phyloP scores from a whole-genome alignment of 2,888 invertebrate genomes.

The Bugula neritina region DNA sequence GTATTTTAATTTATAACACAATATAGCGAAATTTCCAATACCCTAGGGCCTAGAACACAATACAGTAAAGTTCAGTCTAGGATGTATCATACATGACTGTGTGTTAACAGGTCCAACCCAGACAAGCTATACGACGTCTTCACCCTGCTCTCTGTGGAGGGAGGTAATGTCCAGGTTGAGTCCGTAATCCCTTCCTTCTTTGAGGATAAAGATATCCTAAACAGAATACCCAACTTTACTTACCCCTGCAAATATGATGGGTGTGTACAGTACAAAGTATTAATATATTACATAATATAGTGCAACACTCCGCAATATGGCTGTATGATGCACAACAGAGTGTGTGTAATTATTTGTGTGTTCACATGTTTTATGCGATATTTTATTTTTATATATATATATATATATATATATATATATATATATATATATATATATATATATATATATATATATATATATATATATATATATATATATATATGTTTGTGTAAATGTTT shows the following conservation, averaged over 20 bases:
- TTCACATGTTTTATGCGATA: too few relatives aligned
- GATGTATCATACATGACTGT: not conserved
- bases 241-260: constrained; percentile 76
- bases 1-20: too few relatives aligned
- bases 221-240: constrained; percentile 82
- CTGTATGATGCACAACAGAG: too few relatives aligned
- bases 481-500: not conserved
- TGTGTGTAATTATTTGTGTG: too few relatives aligned
- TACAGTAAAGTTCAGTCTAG: not conserved
- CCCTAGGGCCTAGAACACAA: not conserved
- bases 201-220: constrained; percentile 64
- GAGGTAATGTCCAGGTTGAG: constrained; percentile 33
- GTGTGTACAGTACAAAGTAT: too few relatives aligned
- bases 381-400: too few relatives aligned
- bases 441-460: too few relatives aligned
- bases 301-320: too few relatives aligned
- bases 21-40: too few relatives aligned
- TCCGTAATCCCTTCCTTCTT: constrained; percentile 26
- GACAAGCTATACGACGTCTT: constrained; percentile 74
- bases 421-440: too few relatives aligned
- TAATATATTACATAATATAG: not conserved
- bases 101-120: constrained; percentile 65
- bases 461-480: not conserved
- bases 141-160: constrained; percentile 70
- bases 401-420: too few relatives aligned